These are phyloP conservation scores for Buathra laborator DNA, from an alignment of 2,888 invertebrate species.

Conservation along the genomic window DNA sequence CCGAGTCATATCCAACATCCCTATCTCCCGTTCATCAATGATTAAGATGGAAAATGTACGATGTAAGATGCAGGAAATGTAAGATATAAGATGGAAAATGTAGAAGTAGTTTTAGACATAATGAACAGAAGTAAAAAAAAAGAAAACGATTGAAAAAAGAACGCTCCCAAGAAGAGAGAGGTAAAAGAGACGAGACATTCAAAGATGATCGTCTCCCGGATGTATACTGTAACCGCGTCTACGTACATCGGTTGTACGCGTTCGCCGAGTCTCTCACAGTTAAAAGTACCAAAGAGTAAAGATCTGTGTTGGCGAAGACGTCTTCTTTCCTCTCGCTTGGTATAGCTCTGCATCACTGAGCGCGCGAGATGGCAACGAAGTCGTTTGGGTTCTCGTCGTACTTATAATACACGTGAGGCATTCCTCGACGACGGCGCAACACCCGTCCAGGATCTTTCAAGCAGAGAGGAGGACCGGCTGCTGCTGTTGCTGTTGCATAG, in stretches of 20 bases:
- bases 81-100: neutral
- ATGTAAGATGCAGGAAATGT: neutral
- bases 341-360: conserved; percentile 9
- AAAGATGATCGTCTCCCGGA: conserved; percentile 51
- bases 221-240: conserved; percentile 26
- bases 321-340: neutral
- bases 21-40: conserved; percentile 13
- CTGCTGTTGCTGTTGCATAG: conserved; percentile 24
- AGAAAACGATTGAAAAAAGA: conserved; percentile 17
- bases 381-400: conserved; percentile 1
- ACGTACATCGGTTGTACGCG: neutral
- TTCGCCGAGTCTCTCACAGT: neutral
- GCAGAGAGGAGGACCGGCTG: conserved; percentile 11
- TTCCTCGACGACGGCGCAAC: conserved; percentile 58
- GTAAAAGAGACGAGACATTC: conserved; percentile 28
- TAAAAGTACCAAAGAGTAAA: neutral
- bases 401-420: conserved; percentile 40
- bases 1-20: conserved; percentile 4
- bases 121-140: conserved; percentile 31
- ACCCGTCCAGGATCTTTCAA: conserved; percentile 62
- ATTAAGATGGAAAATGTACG: conserved; percentile 25
- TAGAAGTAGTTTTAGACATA: conserved; percentile 13
- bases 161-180: conserved; percentile 27
- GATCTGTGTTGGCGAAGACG: neutral
- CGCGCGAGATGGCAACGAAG: conserved; percentile 27